Conservation (phyloP, 2,888 invertebrate genomes). For the Ophion ellenae region DNA sequence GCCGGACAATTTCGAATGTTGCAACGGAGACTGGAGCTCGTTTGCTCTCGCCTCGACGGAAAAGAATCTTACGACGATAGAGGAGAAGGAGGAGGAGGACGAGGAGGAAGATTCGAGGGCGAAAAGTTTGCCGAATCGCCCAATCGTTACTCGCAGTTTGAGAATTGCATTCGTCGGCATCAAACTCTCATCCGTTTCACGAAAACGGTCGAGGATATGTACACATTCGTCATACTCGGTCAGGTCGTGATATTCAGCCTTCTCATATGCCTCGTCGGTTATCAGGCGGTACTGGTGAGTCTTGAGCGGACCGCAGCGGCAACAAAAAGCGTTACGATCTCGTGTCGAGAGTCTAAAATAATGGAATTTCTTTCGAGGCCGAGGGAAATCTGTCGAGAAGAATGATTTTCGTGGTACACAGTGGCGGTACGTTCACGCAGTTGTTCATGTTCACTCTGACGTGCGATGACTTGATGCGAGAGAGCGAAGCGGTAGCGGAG, state of each 20-base stretch:
- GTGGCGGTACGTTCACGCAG: constrained; percentile 62
- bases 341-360: neutral
- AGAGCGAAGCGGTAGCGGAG: constrained; percentile 69
- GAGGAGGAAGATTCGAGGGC: neutral
- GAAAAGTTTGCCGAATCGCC: neutral
- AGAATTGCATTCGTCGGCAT: constrained; percentile 63
- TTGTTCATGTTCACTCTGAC: constrained; percentile 69
- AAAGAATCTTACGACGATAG: neutral
- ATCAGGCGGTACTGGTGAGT: constrained; percentile 71
- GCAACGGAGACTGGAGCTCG: constrained; percentile 63
- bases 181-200: constrained; percentile 65
- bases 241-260: constrained; percentile 69
- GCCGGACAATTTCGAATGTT: constrained; percentile 73
- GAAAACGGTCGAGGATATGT: constrained; percentile 64
- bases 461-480: constrained; percentile 71
- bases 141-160: neutral
- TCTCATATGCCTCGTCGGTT: constrained; percentile 70
- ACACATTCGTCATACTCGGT: constrained; percentile 65
- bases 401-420: constrained; percentile 61
- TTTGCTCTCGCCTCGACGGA: constrained; percentile 29
- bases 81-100: neutral
- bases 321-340: neutral
- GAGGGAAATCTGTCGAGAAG: constrained; percentile 50
- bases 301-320: no score
- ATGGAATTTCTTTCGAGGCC: constrained; percentile 49